Evolutionary conservation across 2,797 vertebrate genomes (phyloP).

Genomic region (Eospalax fontanierii): DNA sequence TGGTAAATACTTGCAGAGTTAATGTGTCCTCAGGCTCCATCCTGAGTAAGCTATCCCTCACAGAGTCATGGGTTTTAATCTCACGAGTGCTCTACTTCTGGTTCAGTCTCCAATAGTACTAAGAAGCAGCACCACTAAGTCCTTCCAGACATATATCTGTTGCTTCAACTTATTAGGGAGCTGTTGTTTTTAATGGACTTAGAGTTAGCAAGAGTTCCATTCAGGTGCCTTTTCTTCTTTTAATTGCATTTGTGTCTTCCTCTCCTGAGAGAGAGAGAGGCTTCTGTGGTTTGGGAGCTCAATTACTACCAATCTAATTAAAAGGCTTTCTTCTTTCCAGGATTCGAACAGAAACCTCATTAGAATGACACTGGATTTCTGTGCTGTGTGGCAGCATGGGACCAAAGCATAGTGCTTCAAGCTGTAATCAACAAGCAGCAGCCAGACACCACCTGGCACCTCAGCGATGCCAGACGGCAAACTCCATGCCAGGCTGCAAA

Average conservation of each 20-base stretch:
- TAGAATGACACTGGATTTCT: conserved; percentile 70
- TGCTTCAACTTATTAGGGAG: conserved; percentile 35
- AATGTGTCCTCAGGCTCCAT: not conserved
- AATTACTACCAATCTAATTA: conserved; percentile 82
- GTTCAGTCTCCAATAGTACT: not conserved
- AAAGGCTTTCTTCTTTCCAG: conserved; percentile 82
- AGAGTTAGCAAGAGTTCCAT: conserved; percentile 64
- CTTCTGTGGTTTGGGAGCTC: conserved; percentile 78
- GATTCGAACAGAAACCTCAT: conserved; percentile 75
- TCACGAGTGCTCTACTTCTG: not conserved
- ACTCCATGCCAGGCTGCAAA: not conserved
- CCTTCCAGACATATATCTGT: not conserved
- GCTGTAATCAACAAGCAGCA: conserved; percentile 79
- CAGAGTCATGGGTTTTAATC: not conserved
- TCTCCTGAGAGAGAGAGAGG: conserved; percentile 49
- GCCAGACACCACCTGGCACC: not conserved
- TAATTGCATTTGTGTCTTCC: conserved; percentile 71
- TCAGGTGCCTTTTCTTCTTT: conserved; percentile 55
- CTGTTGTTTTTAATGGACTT: conserved; percentile 64
- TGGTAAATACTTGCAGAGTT: not conserved
- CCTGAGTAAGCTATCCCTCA: not conserved
- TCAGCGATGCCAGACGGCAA: not conserved
- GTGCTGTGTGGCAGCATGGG: conserved; percentile 65
- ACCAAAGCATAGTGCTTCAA: conserved; percentile 27
- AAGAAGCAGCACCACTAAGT: not conserved